Evolutionary conservation across 2,797 vertebrate genomes (phyloP), one percentile per base, ranked within the genome.

Genomic region (Oreortyx pictus): DNA sequence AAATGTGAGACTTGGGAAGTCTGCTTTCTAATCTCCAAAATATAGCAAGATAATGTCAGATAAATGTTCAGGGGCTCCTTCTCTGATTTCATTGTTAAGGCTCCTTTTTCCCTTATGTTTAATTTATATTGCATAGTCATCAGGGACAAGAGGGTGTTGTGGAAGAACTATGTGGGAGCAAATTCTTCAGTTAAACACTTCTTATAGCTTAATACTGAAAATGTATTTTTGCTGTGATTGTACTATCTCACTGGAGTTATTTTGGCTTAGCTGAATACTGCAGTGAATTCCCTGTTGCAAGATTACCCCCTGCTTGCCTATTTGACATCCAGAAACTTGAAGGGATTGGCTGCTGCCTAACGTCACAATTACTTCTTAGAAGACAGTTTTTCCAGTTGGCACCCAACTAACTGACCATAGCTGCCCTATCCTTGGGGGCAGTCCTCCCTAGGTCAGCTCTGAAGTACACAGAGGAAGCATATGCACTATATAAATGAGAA

Each of bases 281-380:
- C 29, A 31, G 43, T 54, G 44, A 92, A 70, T 68, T 92, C 33
- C 8, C 7, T 75, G 20, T 50, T 73, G 60, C 37, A 89, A 68
- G 87, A 88, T 47, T 64, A 29, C 11, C 6, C 6, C 11, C 10
- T 10, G 2, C 25, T 88, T 94, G 8, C 25, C 72, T 89, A 19
- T 37, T 64, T 68, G 43, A 66, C 52, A 76, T 77, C 49, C 78
- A 89, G 49, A 84, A 93, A 81, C 52, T 56, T 78, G 33, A 90
- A 91, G 75, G 70, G 43, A 16, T 74, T 86, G 66, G 47, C 68
- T 81, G 49, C 33, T 66, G 31, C 35, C 76, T 88, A 84, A 93
- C 3, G 39, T 88, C 89, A 64, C 18, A 91, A 90, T 95, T 84
- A 76, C 64, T 43, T 93, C 83, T 86, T 23, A 62, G 89, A 77